These are phyloP conservation scores for Punctoribates punctum DNA, from an alignment of 2,888 invertebrate species.

Conservation along the genomic window DNA sequence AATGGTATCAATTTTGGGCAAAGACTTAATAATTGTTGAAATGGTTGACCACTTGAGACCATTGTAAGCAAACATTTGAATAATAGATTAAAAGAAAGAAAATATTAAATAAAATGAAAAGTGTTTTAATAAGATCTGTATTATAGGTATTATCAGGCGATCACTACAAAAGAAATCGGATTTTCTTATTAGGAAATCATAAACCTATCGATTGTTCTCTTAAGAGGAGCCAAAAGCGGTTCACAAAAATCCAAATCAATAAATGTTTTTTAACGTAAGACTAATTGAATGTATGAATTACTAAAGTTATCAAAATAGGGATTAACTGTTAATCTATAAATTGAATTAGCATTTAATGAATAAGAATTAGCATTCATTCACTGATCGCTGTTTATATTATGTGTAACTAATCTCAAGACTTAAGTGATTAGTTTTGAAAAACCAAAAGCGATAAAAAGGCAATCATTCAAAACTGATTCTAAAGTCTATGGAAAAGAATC, in stretches of 20 bases:
- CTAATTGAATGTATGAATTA: slow-evolving; percentile 32
- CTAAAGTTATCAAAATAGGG: slow-evolving; percentile 33
- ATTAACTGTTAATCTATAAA: slow-evolving; percentile 31
- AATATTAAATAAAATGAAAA: too few species aligned
- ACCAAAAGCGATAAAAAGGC: slow-evolving; percentile 34
- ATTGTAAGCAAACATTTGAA: too few species aligned
- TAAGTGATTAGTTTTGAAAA: slow-evolving; percentile 31
- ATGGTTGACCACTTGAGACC: too few species aligned
- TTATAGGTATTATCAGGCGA: too few species aligned
- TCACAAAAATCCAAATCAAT: neutral
- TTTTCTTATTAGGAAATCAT: too few species aligned
- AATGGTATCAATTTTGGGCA: too few species aligned
- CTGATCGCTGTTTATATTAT: slow-evolving; percentile 19
- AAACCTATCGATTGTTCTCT: too few species aligned
- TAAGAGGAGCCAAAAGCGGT: too few species aligned
- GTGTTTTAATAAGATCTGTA: too few species aligned
- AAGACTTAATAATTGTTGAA: too few species aligned
- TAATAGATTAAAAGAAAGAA: too few species aligned
- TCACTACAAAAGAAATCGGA: too few species aligned
- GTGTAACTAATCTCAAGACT: slow-evolving; percentile 11
- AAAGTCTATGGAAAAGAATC: neutral
- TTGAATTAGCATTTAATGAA: slow-evolving; percentile 3
- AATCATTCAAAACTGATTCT: slow-evolving; percentile 30
- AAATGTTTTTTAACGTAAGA: neutral
- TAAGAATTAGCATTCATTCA: slow-evolving; percentile 30